These are phyloP conservation scores for Tiliqua scincoides DNA, from an alignment of 2,113 vertebrate species.

Conservation along the genomic window DNA sequence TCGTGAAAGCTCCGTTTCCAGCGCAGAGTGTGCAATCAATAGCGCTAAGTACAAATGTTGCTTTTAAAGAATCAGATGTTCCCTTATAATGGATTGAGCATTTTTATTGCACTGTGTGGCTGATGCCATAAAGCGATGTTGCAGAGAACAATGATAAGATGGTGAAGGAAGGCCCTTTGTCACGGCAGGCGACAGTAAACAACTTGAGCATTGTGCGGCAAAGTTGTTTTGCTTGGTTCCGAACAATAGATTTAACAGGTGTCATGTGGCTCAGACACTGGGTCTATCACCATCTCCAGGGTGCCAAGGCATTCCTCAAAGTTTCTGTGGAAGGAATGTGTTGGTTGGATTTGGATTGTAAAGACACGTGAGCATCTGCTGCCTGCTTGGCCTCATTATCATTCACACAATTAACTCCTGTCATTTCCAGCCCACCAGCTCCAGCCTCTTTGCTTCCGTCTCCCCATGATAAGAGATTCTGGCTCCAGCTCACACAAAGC, in stretches of 20 bases:
- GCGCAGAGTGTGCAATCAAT: background rate
- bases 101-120: constrained; percentile 20
- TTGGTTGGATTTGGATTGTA: constrained; percentile 79
- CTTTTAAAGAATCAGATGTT: background rate
- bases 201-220: constrained; percentile 81
- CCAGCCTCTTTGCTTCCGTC: constrained; percentile 48
- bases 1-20: background rate
- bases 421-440: constrained; percentile 55
- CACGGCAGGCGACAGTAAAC: constrained; percentile 66
- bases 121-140: background rate
- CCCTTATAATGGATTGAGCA: background rate
- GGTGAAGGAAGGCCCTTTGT: constrained; percentile 36
- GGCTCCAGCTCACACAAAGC: constrained; percentile 15
- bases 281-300: constrained; percentile 71
- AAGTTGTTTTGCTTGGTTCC: constrained; percentile 60
- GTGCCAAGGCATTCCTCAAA: constrained; percentile 79
- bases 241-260: constrained; percentile 90
- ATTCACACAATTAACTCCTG: constrained; percentile 83
- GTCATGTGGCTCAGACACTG: constrained; percentile 76
- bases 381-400: constrained; percentile 82
- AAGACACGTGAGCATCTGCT: constrained; percentile 91
- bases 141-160: background rate
- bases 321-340: constrained; percentile 76
- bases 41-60: background rate
- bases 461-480: background rate